phyloP scores from a whole-genome alignment of 2,888 invertebrate species.

The Dryobotodes eremita region DNA sequence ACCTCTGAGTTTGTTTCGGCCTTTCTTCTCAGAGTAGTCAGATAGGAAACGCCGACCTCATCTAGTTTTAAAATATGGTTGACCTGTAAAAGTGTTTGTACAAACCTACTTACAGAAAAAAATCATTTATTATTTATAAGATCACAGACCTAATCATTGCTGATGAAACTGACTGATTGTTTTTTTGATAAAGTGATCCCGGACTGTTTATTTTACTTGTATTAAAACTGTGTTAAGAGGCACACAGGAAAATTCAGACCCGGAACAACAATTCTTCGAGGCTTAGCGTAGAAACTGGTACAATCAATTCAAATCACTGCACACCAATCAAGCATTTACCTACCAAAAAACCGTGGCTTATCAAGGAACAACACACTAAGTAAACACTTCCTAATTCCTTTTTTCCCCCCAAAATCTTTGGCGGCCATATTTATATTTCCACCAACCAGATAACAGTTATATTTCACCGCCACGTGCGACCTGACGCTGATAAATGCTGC shows the following conservation, averaged over 20 bases:
- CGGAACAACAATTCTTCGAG: neutral
- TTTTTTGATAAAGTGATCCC: neutral
- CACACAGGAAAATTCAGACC: neutral
- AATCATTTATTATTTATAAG: too few relatives aligned
- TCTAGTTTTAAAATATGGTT: too few relatives aligned
- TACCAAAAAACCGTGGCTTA: neutral
- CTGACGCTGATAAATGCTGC: conserved; percentile 48
- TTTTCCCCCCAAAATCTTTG: neutral
- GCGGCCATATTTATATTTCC: conserved; percentile 39
- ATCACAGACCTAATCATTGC: neutral
- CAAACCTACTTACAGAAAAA: too few relatives aligned
- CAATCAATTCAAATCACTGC: neutral
- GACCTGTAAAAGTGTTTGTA: too few relatives aligned
- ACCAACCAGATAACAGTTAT: conserved; percentile 36
- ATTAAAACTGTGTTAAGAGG: neutral
- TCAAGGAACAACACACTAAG: too few relatives aligned
- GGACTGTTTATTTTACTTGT: neutral
- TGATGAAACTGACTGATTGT: neutral
- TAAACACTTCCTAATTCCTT: neutral
- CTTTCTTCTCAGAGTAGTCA: too few relatives aligned
- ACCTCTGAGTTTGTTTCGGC: too few relatives aligned
- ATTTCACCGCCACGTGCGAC: conserved; percentile 47
- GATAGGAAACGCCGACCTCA: too few relatives aligned
- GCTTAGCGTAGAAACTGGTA: neutral
- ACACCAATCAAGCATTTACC: neutral